Conservation (phyloP, 2,888 invertebrate genomes). For the Mesochorus sp. region DNA sequence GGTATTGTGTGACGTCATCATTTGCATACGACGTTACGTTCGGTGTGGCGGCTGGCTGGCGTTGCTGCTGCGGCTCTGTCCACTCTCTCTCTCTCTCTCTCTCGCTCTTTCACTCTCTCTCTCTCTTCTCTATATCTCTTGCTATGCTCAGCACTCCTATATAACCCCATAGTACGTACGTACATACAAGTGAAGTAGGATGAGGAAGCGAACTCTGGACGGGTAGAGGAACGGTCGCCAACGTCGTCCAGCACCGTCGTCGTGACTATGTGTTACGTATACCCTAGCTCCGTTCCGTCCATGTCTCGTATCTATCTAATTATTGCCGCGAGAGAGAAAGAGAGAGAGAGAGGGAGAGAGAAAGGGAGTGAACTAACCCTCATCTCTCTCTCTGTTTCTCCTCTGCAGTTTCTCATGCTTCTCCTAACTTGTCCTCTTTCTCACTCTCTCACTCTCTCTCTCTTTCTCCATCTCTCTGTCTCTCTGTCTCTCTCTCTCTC, state of each 20-base stretch:
- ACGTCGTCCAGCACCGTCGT: slow-evolving; percentile 59
- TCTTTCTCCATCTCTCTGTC: not conserved
- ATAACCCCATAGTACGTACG: slow-evolving; percentile 15
- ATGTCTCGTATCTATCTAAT: slow-evolving; percentile 81
- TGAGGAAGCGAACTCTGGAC: slow-evolving; percentile 48
- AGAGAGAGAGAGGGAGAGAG: not conserved
- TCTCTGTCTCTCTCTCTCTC: slow-evolving; percentile 17
- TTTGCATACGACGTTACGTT: slow-evolving; percentile 79
- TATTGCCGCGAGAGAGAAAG: slow-evolving; percentile 75
- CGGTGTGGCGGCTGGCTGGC: slow-evolving; percentile 58
- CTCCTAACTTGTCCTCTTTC: slow-evolving; percentile 44
- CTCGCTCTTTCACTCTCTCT: slow-evolving; percentile 69
- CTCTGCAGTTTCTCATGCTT: slow-evolving; percentile 39
- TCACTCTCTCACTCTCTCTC: slow-evolving; percentile 65
- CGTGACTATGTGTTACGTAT: slow-evolving; percentile 56
- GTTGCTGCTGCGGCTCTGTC: slow-evolving; percentile 72
- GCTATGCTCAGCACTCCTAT: slow-evolving; percentile 45
- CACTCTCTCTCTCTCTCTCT: slow-evolving; percentile 67
- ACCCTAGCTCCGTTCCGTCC: slow-evolving; percentile 69
- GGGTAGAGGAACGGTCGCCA: slow-evolving; percentile 41
- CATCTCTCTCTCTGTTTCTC: slow-evolving; percentile 41
- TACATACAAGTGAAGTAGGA: slow-evolving; percentile 43
- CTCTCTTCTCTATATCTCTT: slow-evolving; percentile 64
- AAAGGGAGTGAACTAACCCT: slow-evolving; percentile 66
- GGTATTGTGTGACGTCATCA: slow-evolving; percentile 81